Percentiles rank a stretch among this genome's conserved stretches.
Evolutionary conservation across 2,797 vertebrate species (phyloP).

Genomic region (Brotula barbata): DNA sequence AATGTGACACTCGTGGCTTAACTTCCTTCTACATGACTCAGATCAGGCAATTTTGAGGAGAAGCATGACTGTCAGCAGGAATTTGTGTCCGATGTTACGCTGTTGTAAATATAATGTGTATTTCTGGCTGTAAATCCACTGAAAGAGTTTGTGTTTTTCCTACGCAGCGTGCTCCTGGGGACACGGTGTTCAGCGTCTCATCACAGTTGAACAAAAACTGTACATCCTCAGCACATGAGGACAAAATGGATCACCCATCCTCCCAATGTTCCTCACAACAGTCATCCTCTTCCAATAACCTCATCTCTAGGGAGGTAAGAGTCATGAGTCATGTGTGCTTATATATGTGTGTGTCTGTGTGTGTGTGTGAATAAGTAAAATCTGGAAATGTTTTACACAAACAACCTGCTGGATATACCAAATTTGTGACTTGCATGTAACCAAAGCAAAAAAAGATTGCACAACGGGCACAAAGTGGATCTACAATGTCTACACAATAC

Average conservation of each 20-base stretch:
- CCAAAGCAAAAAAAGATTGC: too few relatives aligned
- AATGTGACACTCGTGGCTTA: neutral
- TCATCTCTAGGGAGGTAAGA: constrained; percentile 65
- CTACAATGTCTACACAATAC: too few relatives aligned
- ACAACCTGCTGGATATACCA: too few relatives aligned
- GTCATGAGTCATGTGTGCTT: neutral
- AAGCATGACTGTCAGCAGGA: too few relatives aligned
- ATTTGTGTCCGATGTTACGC: neutral
- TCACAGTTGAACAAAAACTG: constrained; percentile 56
- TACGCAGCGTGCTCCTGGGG: constrained; percentile 61
- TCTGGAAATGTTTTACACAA: too few relatives aligned
- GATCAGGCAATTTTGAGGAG: neutral
- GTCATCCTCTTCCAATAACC: constrained; percentile 34
- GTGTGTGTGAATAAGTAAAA: too few relatives aligned
- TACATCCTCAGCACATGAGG: constrained; percentile 26
- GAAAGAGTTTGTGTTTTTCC: constrained; percentile 9
- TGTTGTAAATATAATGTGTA: neutral
- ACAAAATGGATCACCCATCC: constrained; percentile 10
- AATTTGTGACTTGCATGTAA: too few relatives aligned
- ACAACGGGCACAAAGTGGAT: too few relatives aligned
- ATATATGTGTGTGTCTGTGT: constrained; percentile 2
- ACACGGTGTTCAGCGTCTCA: constrained; percentile 75
- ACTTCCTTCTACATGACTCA: neutral
- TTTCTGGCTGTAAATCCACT: neutral
- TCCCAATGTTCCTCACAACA: constrained; percentile 10